Base-by-base conservation (phyloP, 2,113 vertebrate species). In the Muntiacus muntjak region DNA sequence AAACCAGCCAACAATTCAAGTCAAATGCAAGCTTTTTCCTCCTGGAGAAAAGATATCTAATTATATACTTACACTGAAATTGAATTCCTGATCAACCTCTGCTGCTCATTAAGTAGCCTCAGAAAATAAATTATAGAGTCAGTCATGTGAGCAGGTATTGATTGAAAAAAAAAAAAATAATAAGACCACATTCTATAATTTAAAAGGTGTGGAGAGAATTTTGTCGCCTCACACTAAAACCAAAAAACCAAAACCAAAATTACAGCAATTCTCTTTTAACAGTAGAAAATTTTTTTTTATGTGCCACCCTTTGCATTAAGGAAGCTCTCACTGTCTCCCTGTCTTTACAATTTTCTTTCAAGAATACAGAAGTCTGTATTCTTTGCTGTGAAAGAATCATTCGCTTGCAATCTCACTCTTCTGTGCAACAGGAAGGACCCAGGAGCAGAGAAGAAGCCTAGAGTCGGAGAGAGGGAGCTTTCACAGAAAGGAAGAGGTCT, bases 351-450 rank as follows among this genome's bases (percentile, higher is more conserved):
- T 83, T 84, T 45, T n/a, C 52, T 23, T 87, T 71, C 52, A 58
- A 30, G 57, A 74, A 12, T 26, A 15, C 2, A n/a, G 40, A 30
- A 19, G 7, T 57, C 11, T 36, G 12, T 50, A 25, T 78, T 43
- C 23, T 21, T 52, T 67, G 19, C 40, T 82, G 2, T 16, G 9
- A 8, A 10, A 3, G 8, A 13, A 16, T 50, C 67, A 78, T 10
- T 25, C 45, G 36, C 9, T 36, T 36, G 14, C 13, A 3, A 21
- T 26, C 13, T 36, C 7, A 45, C 28, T 94, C 16, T 19, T 21
- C 7, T 21, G 1, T 1, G 47, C 2, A 2, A 7, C 1, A n/a
- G 47, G 43, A 74, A 43, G n/a, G 26, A 43, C 3, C 3, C 1
- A 21, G 28, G 0, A 30, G 25, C 45, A 4, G 36, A 92, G 52